Conservation (phyloP, 2,797 vertebrate genomes). For the Scomberomorus guttatus region DNA sequence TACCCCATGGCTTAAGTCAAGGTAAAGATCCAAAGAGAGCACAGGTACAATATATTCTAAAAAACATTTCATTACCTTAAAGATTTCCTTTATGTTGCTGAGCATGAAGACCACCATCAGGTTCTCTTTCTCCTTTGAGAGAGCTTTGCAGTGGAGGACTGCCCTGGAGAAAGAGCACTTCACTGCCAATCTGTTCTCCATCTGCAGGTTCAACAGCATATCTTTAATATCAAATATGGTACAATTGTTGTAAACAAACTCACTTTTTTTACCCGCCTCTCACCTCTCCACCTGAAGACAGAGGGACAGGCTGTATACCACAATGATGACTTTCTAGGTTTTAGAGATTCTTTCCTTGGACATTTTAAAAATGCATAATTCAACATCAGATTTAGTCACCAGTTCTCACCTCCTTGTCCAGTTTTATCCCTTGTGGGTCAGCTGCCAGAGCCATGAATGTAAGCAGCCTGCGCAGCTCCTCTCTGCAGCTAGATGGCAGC, state of each 20-base stretch:
- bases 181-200: slow-evolving; percentile 92
- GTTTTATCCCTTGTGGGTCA: slow-evolving; percentile 84
- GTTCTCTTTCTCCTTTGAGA: slow-evolving; percentile 92
- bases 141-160: slow-evolving; percentile 88
- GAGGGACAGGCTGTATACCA: no score
- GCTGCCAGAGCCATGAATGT: slow-evolving; percentile 93
- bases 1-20: not conserved
- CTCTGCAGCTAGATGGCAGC: slow-evolving; percentile 86
- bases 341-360: not conserved
- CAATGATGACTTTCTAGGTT: not conserved
- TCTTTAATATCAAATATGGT: not conserved
- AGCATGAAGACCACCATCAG: slow-evolving; percentile 94
- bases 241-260: not conserved
- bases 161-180: slow-evolving; percentile 92
- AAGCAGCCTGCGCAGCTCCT: slow-evolving; percentile 91
- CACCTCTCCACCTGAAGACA: not conserved
- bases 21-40: not conserved
- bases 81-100: slow-evolving; percentile 92
- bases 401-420: slow-evolving; percentile 90
- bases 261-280: not conserved
- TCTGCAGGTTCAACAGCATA: slow-evolving; percentile 74
- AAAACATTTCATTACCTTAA: slow-evolving; percentile 83
- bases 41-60: not conserved
- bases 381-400: not conserved
- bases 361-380: not conserved